Evolutionary conservation across 2,888 invertebrate species (phyloP).

Genomic region (Nudaria mundana): DNA sequence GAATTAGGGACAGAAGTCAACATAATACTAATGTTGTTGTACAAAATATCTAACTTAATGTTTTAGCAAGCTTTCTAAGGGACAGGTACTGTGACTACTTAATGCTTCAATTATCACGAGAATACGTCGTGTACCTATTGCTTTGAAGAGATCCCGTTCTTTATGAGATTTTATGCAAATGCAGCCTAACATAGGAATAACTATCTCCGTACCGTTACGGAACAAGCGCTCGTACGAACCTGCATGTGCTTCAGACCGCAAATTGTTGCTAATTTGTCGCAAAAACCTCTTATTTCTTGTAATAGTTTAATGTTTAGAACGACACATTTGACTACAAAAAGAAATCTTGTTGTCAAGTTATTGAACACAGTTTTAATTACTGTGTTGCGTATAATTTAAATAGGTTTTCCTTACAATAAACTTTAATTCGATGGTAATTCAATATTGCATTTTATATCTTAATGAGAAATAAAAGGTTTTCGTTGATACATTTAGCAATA

Average conservation of each 20-base stretch:
- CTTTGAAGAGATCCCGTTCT: conserved; percentile 1
- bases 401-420: too few relatives aligned
- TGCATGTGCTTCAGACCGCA: conserved; percentile 31
- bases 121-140: neutral
- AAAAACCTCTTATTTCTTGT: conserved; percentile 11
- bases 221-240: conserved; percentile 23
- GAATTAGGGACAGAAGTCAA: too few relatives aligned
- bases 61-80: conserved; percentile 5
- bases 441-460: neutral
- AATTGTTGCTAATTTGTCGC: conserved; percentile 12
- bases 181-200: conserved; percentile 18
- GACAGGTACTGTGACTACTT: conserved; percentile 3
- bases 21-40: too few relatives aligned
- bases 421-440: too few relatives aligned
- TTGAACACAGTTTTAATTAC: too few relatives aligned
- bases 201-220: conserved; percentile 3
- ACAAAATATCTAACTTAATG: too few relatives aligned
- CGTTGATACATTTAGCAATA: conserved; percentile 3
- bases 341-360: too few relatives aligned
- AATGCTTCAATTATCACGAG: neutral
- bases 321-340: too few relatives aligned
- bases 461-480: conserved; percentile 9
- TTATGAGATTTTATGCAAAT: conserved; percentile 20
- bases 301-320: too few relatives aligned
- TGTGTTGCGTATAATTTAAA: too few relatives aligned